Evolutionary conservation across 2,113 vertebrate species (phyloP).

Genomic region (Hymenochirus boettgeri): DNA sequence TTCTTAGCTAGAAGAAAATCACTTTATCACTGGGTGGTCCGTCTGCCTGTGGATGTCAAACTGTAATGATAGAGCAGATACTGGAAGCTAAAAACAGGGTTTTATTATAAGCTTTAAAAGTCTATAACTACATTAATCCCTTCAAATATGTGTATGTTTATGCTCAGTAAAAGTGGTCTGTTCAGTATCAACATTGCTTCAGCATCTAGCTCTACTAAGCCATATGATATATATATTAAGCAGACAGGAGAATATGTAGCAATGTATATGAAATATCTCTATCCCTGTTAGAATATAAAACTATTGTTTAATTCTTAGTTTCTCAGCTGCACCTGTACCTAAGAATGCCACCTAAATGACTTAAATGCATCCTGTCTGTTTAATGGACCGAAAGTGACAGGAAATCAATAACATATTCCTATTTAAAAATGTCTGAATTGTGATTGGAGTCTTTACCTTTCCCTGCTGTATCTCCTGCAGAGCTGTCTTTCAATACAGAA

Average conservation of each 20-base stretch:
- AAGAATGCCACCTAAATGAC: constrained; percentile 36
- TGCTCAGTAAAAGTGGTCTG: not conserved
- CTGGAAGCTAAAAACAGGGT: constrained; percentile 4
- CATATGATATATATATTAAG: not conserved
- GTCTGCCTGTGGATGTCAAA: not conserved
- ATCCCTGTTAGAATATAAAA: not conserved
- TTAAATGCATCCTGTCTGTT: constrained; percentile 45
- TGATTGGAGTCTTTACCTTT: constrained; percentile 23
- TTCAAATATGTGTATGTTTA: constrained; percentile 9
- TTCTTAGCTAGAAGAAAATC: constrained; percentile 17
- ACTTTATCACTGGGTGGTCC: constrained; percentile 40
- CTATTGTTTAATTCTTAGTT: not conserved
- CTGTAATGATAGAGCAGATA: constrained; percentile 9
- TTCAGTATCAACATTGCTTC: not conserved
- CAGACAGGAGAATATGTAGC: not conserved
- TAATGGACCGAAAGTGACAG: constrained; percentile 46
- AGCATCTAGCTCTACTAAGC: not conserved
- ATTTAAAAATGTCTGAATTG: constrained; percentile 35
- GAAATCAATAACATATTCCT: constrained; percentile 49
- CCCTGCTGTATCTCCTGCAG: constrained; percentile 6
- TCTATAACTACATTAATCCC: constrained; percentile 5
- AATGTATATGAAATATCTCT: not conserved
- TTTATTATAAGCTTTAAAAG: constrained; percentile 36
- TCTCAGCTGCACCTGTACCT: constrained; percentile 10
- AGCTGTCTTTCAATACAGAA: constrained; percentile 13